Base-by-base conservation (phyloP, 2,888 invertebrate species). In the Seira musarum region DNA sequence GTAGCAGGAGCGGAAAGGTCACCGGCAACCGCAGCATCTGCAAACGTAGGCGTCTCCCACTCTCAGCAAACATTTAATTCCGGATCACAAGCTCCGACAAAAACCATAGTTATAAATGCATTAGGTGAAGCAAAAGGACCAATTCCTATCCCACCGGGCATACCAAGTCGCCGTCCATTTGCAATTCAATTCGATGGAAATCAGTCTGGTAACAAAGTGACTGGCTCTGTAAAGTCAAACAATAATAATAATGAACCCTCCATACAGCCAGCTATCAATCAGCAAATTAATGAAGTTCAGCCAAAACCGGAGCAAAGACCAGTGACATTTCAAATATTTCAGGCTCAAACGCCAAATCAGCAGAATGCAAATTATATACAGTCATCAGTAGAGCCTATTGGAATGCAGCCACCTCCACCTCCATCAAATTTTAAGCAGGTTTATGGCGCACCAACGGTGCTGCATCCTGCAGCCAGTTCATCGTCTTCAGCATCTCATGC, bases 161-260 rank as follows among this genome's bases (percentile, higher is more conserved):
- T 35, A n/a, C 75, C 80, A 60, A 83, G 76, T 30, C 64, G 84
- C 10, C 64, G 81, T 49, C 84, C 85, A 49, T 85, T 84, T 81
- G 85, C 85, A 6, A 84, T 85, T 57, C 84, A 84, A 60, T 85
- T 85, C 81, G 85, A 83, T 67, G 72, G 80, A 49, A 73, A 64
- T 46, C 79, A 83, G 19, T 74, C 81, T 6, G 71, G 78, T 30
- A 85, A 85, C 53, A 73, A 79, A 57, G 80, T 69, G 13, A 68
- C 46, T 40, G 40, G 40, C 21, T 71, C 75, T 67, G 60, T 46
- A 17, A 60, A 80, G 53, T 19, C 65, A 6, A 57, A 22, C 0
- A 53, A 73, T 25, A 69, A 69, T 24, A 15, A 13, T 40, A 25
- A 68, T 40, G 25, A 17, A 63, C 69, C 53, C n/a, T 19, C 70